These are phyloP conservation scores for Momotus momota DNA, from an alignment of 2,797 vertebrate species.

Conservation along the genomic window DNA sequence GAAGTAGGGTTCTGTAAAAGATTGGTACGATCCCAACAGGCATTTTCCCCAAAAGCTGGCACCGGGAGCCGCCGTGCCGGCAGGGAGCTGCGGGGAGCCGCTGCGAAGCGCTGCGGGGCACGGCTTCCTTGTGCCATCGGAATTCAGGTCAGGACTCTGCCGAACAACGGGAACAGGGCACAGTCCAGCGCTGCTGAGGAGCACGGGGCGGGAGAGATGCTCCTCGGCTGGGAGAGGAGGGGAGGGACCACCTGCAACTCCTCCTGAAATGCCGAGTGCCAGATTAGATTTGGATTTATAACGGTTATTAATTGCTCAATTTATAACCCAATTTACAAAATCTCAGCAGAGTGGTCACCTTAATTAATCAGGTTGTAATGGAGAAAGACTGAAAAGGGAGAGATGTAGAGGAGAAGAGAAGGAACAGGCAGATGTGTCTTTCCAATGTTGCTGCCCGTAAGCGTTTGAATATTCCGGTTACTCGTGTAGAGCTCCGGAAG, in stretches of 20 bases:
- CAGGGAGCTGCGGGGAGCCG: neutral
- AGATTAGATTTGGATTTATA: rapidly evolving
- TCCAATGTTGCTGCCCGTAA: rapidly evolving
- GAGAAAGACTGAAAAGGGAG: neutral
- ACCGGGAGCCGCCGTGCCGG: neutral
- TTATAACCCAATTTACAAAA: neutral
- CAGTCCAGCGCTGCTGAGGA: rapidly evolving
- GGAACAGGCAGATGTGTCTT: rapidly evolving
- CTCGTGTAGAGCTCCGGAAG: rapidly evolving
- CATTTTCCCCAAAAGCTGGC: neutral
- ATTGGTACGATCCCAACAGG: neutral
- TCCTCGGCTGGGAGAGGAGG: neutral
- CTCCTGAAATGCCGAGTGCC: rapidly evolving
- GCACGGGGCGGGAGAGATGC: rapidly evolving
- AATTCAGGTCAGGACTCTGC: neutral
- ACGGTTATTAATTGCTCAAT: neutral
- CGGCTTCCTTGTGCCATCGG: neutral
- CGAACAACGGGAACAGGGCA: rapidly evolving
- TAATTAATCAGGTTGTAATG: neutral
- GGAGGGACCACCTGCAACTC: neutral
- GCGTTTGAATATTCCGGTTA: rapidly evolving
- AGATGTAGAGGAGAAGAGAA: neutral
- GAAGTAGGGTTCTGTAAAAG: neutral
- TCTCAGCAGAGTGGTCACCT: neutral
- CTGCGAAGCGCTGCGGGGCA: rapidly evolving